These are phyloP conservation scores for Phalloptychus januarius DNA, from an alignment of 2,797 vertebrate genomes.

Conservation along the genomic window DNA sequence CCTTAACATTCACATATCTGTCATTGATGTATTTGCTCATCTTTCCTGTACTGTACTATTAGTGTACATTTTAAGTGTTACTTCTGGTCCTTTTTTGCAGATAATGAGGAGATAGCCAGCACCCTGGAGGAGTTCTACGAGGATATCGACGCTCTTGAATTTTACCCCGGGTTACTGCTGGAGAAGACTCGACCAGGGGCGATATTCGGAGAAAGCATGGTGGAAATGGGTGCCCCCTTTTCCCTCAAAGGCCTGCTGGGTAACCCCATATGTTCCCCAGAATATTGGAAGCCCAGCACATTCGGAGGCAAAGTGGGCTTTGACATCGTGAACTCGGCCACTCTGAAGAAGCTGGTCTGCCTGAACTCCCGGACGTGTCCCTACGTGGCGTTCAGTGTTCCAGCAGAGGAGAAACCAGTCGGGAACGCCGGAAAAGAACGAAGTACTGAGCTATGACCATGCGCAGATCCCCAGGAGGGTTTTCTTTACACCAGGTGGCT, in stretches of 20 bases:
- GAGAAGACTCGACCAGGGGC: slow-evolving; percentile 83
- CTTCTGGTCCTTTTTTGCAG: slow-evolving; percentile 67
- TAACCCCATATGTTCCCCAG: slow-evolving; percentile 96
- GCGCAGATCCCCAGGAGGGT: neutral
- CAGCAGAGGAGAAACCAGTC: slow-evolving; percentile 38
- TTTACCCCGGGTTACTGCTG: slow-evolving; percentile 89
- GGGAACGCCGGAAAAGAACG: slow-evolving; percentile 10
- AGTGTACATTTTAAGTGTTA: neutral
- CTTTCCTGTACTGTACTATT: neutral
- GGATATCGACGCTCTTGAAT: slow-evolving; percentile 92
- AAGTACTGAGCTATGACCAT: slow-evolving; percentile 68
- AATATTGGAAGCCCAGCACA: slow-evolving; percentile 98
- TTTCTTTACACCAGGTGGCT: slow-evolving; percentile 11
- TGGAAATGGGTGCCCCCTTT: slow-evolving; percentile 97
- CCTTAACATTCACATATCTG: neutral
- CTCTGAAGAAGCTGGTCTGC: slow-evolving; percentile 89
- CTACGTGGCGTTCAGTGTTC: slow-evolving; percentile 86
- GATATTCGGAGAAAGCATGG: slow-evolving; percentile 97
- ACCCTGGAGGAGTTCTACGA: slow-evolving; percentile 90
- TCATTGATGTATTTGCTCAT: neutral
- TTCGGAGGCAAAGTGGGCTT: slow-evolving; percentile 92
- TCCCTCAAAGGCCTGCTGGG: slow-evolving; percentile 96
- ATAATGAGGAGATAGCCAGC: slow-evolving; percentile 83
- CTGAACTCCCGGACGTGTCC: slow-evolving; percentile 90
- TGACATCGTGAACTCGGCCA: slow-evolving; percentile 90